phyloP scores from a whole-genome alignment of 2,888 invertebrate genomes.

The Gnatocerus cornutus region DNA sequence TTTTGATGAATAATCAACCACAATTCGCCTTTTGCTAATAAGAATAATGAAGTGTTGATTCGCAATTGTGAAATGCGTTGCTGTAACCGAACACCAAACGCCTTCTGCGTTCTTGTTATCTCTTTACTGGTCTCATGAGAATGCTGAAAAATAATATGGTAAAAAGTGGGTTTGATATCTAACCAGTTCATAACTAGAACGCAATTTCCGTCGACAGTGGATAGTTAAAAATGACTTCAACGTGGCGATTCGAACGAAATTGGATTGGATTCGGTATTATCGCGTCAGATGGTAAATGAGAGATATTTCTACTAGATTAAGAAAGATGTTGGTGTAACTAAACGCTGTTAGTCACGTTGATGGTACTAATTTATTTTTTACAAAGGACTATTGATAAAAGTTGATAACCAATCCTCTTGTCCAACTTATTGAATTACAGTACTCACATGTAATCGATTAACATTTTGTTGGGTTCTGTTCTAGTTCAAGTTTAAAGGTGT shows the following conservation, averaged over 20 bases:
- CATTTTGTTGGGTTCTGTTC: background rate
- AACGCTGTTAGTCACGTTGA: background rate
- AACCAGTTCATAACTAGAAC: slow-evolving; percentile 50
- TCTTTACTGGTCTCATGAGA: slow-evolving; percentile 33
- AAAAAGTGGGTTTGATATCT: slow-evolving; percentile 41
- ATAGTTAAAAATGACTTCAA: slow-evolving; percentile 12
- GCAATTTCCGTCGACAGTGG: slow-evolving; percentile 47
- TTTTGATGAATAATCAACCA: slow-evolving; percentile 18
- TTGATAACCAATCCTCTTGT: background rate
- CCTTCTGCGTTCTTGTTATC: slow-evolving; percentile 32
- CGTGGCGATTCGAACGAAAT: slow-evolving; percentile 21
- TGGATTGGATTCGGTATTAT: slow-evolving; percentile 16
- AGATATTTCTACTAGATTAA: slow-evolving; percentile 10
- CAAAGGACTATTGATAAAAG: background rate
- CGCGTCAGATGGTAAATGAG: slow-evolving; percentile 27
- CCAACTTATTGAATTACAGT: slow-evolving; percentile 3
- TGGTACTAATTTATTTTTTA: background rate
- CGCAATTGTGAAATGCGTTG: background rate
- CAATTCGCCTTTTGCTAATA: slow-evolving; percentile 6
- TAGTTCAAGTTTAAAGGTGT: slow-evolving; percentile 5
- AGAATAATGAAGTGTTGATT: background rate
- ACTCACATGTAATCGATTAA: background rate
- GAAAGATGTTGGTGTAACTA: too few relatives aligned
- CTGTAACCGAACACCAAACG: slow-evolving; percentile 21
- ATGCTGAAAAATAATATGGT: slow-evolving; percentile 42